A percentile compares a stretch with the other conserved stretches of the same genome.
These are phyloP conservation scores for Acleris cristana DNA, from an alignment of 2,888 invertebrate species.

Conservation along the genomic window DNA sequence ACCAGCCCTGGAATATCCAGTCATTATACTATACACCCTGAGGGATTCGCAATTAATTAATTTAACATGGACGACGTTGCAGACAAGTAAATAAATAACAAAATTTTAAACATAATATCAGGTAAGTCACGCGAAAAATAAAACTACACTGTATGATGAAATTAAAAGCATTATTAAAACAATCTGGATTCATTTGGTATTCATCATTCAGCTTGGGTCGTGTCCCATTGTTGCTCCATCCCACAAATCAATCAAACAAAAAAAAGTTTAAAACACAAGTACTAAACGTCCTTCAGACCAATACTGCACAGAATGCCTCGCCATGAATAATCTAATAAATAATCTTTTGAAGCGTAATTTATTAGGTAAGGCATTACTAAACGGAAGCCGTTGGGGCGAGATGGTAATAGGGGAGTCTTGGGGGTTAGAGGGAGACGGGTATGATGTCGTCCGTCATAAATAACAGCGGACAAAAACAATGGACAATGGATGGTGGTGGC, in stretches of 20 bases:
- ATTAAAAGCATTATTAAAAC: background rate
- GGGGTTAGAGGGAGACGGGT: constrained; percentile 59
- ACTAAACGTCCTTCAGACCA: constrained; percentile 74
- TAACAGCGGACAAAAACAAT: constrained; percentile 82
- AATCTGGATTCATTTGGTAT: constrained; percentile 19
- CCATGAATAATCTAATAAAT: constrained; percentile 83
- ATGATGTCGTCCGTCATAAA: constrained; percentile 78
- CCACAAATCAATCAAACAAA: constrained; percentile 75
- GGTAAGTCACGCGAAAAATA: background rate
- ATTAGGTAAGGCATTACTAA: constrained; percentile 75
- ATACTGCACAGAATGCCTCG: constrained; percentile 73
- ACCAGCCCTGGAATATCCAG: too few relatives aligned
- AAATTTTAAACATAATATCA: background rate
- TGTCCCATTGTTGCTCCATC: constrained; percentile 49
- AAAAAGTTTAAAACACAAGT: constrained; percentile 53
- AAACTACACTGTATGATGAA: background rate
- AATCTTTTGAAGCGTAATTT: constrained; percentile 80
- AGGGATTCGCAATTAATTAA: too few relatives aligned
- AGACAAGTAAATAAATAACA: background rate
- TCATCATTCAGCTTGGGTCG: constrained; percentile 21
- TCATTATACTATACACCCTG: too few relatives aligned
- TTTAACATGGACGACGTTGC: too few relatives aligned
- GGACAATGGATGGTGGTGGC: constrained; percentile 80
- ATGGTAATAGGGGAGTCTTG: constrained; percentile 41
- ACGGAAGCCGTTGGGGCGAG: constrained; percentile 72